Percentiles rank a stretch among this genome's conserved stretches.
Evolutionary conservation across 1,140 invertebrate genomes (phyloP).

Genomic region (Cydia splendana): DNA sequence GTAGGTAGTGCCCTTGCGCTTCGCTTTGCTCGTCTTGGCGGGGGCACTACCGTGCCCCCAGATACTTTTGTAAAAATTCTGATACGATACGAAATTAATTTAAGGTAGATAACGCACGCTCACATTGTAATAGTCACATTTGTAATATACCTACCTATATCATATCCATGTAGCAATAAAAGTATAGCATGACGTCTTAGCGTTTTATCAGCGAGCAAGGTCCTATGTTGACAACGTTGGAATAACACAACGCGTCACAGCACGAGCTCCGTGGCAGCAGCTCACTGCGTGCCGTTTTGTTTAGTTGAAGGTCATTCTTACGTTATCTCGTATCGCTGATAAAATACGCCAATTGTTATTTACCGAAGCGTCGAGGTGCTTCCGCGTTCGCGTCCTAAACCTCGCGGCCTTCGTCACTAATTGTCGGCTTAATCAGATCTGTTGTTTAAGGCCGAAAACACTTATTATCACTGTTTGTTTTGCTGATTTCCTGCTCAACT

Average conservation of each 20-base stretch:
- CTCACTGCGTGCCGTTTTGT: constrained; percentile 8
- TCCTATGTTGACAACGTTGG: background rate
- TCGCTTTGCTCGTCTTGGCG: no score
- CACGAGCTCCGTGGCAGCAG: constrained; percentile 4
- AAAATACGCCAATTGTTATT: constrained; percentile 77
- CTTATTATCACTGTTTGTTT: background rate
- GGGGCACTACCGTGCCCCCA: no score
- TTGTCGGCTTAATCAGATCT: constrained; percentile 30
- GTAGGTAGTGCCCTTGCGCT: no score
- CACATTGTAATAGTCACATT: background rate
- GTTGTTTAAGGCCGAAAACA: constrained; percentile 2
- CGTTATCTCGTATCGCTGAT: constrained; percentile 66
- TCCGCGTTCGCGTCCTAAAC: constrained; percentile 54
- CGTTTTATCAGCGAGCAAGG: constrained; percentile 10
- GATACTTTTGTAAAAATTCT: background rate
- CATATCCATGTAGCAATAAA: constrained; percentile 12
- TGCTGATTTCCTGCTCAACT: constrained; percentile 5
- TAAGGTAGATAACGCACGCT: background rate
- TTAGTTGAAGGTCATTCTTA: constrained; percentile 30
- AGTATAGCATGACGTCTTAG: constrained; percentile 15
- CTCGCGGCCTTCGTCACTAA: constrained; percentile 54
- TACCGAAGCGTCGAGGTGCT: constrained; percentile 57
- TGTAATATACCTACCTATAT: background rate
- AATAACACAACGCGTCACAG: constrained; percentile 23
- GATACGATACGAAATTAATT: constrained; percentile 4